Conservation (phyloP, 2,797 vertebrate species). For the Typhlichthys subterraneus region DNA sequence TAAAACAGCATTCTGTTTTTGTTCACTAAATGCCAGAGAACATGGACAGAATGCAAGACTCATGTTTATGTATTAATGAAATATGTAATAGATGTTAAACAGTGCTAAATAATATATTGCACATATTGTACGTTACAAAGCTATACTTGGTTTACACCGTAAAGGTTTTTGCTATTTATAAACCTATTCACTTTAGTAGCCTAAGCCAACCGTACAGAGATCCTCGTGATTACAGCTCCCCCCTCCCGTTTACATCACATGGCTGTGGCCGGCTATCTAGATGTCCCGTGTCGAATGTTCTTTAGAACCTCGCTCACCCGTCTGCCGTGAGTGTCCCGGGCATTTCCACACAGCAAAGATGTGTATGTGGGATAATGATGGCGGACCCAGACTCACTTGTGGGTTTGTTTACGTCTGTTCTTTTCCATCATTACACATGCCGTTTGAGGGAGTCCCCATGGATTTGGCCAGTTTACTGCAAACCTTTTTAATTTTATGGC, state of each 20-base stretch:
- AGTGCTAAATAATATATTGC: no score
- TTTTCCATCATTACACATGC: slow-evolving; percentile 88
- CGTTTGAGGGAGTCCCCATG: slow-evolving; percentile 85
- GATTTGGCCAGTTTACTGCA: slow-evolving; percentile 82
- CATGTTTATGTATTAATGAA: neutral
- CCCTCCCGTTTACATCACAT: slow-evolving; percentile 32
- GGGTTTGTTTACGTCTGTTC: slow-evolving; percentile 87
- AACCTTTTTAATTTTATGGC: slow-evolving; percentile 81
- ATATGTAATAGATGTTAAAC: neutral
- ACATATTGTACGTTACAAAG: no score
- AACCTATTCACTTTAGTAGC: slow-evolving; percentile 35
- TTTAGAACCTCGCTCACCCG: slow-evolving; percentile 36
- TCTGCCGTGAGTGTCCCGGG: slow-evolving; percentile 31
- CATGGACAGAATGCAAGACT: no score
- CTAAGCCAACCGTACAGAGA: slow-evolving; percentile 38
- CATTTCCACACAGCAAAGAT: slow-evolving; percentile 39
- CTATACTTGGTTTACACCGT: neutral
- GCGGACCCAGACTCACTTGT: slow-evolving; percentile 81
- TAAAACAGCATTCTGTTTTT: neutral
- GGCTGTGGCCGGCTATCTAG: slow-evolving; percentile 32
- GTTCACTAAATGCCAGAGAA: neutral
- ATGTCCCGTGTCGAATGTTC: slow-evolving; percentile 50
- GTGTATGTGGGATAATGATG: slow-evolving; percentile 81
- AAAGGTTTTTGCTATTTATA: slow-evolving; percentile 25
- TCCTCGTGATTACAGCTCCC: slow-evolving; percentile 20